Evolutionary conservation across 2,888 invertebrate species (phyloP).

Genomic region (Liposcelis brunnea): DNA sequence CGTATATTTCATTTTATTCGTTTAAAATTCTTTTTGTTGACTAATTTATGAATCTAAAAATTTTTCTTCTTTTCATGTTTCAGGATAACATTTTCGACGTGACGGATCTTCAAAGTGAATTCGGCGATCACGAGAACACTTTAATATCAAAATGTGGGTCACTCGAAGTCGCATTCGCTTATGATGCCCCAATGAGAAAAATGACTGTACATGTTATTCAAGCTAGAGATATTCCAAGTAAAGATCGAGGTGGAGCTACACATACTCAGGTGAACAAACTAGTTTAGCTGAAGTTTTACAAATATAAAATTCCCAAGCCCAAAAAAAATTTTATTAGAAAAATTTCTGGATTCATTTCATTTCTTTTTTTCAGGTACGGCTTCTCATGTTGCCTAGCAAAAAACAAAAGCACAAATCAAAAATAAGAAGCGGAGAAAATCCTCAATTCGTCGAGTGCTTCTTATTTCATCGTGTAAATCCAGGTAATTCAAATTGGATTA

Average conservation of each 20-base stretch:
- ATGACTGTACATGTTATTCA: slow-evolving; percentile 87
- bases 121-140: slow-evolving; percentile 15
- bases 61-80: no score
- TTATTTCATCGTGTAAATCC: slow-evolving; percentile 79
- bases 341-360: no score
- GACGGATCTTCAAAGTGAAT: slow-evolving; percentile 16
- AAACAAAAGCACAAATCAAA: slow-evolving; percentile 91
- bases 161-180: slow-evolving; percentile 72
- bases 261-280: slow-evolving; percentile 40
- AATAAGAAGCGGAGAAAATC: slow-evolving; percentile 76
- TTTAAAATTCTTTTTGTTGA: no score
- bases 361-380: slow-evolving; percentile 46
- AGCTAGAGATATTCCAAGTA: slow-evolving; percentile 60
- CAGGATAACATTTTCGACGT: slow-evolving; percentile 12
- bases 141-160: slow-evolving; percentile 47
- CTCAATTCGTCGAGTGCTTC: slow-evolving; percentile 87
- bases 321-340: not conserved
- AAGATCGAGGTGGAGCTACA: slow-evolving; percentile 46
- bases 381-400: slow-evolving; percentile 75
- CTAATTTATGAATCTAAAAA: no score
- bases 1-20: no score
- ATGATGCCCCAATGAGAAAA: slow-evolving; percentile 78
- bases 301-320: not conserved
- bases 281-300: slow-evolving; percentile 1
- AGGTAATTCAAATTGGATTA: slow-evolving; percentile 32